Evolutionary conservation across 2,797 vertebrate genomes (phyloP), one percentile per base, ranked within the genome.

Genomic region (Onychomys leucogaster): DNA sequence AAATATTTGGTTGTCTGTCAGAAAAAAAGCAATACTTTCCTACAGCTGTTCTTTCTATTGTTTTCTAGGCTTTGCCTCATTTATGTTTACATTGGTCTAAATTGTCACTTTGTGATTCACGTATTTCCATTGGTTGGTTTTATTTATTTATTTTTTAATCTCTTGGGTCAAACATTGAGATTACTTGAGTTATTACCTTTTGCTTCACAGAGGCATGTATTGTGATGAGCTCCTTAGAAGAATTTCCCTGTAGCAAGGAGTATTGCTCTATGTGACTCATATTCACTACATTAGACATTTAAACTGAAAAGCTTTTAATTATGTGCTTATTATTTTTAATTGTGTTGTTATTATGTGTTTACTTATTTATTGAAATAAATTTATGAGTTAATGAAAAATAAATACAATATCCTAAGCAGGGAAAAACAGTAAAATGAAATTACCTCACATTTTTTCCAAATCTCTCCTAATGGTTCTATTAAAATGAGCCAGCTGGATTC

Each of bases 241-340:
- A 27, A 37, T 37, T 76, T 76, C 6, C 55, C 6, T 76, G n/a
- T 27, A 80, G 9, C 25, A 32, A 67, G 14, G 34, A 65, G 16
- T 23, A 57, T 43, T 59, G 37, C 19, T 59, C 23, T 46, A 59
- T 37, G 41, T 83, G 65, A n/a, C 19, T 71, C 9, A 55, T 67
- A 41, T 41, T 57, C 7, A 59, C 13, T 71, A 76, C 55, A 57
- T 12, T 23, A 71, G 49, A 57, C 4, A 46, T 34, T 34, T 57
- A 91, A 91, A 71, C 13, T 32, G 16, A 81, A 90, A 55, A 69
- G 43, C 61, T 81, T 90, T 81, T 80, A 81, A 41, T 83, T 83
- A 41, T 29, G 5, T 59, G 65, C 23, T 59, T 83, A 83, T 61
- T 41, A 34, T 65, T 27, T 63, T 80, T 29, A 76, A n/a, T 19